phyloP scores from a whole-genome alignment of 1,140 invertebrate species.

The Heliothis virescens region DNA sequence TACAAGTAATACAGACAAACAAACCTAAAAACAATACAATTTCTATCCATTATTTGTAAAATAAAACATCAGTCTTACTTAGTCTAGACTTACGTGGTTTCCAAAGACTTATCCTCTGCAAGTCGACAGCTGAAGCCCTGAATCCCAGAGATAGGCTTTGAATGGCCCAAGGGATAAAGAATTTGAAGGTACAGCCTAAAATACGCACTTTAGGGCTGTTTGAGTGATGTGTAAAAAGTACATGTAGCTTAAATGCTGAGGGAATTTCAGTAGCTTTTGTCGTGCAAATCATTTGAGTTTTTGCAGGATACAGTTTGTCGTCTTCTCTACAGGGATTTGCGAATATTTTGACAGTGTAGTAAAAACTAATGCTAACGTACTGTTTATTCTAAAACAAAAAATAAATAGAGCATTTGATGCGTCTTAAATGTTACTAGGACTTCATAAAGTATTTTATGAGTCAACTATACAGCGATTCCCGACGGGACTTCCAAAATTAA shows the following conservation, averaged over 20 bases:
- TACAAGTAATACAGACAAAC: neutral
- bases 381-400: neutral
- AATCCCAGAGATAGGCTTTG: constrained; percentile 1
- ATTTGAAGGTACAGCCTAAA: constrained; percentile 12
- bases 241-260: constrained; percentile 15
- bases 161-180: neutral
- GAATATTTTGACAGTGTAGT: neutral
- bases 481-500: constrained; percentile 48
- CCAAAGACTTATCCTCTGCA: neutral
- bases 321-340: constrained; percentile 30
- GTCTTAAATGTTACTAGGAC: neutral
- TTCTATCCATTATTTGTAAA: constrained; percentile 1
- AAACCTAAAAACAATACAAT: neutral
- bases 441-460: constrained; percentile 52
- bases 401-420: neutral
- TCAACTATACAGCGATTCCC: constrained; percentile 50
- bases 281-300: constrained; percentile 25
- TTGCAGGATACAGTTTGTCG: neutral
- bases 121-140: constrained; percentile 6
- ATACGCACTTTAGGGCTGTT: constrained; percentile 1
- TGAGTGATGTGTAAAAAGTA: constrained; percentile 27
- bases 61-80: constrained; percentile 15
- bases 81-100: constrained; percentile 8
- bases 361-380: neutral
- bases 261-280: constrained; percentile 27